Evolutionary conservation across 1,140 invertebrate genomes (phyloP), one percentile per base, ranked within the genome.

Genomic region (Adoxophyes honmai): DNA sequence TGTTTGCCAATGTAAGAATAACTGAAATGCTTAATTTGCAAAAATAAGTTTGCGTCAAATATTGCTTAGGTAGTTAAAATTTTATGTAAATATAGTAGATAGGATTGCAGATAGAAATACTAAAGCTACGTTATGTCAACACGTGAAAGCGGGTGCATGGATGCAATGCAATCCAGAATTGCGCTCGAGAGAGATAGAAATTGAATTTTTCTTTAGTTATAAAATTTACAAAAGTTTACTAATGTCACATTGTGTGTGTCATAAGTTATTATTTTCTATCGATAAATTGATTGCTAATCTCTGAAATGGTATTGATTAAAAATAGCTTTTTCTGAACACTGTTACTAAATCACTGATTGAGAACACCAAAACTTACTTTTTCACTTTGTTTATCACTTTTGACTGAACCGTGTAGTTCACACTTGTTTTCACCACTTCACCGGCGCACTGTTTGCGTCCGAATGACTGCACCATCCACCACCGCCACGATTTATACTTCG

Each of bases 401-500:
- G 14, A 64, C 8, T 10, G 11, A 48, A 48, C 14, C 15, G 2
- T 70, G 56, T 52, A 66, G 67, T 63, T 55, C 64, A 68, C 56
- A 73, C 71, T 53, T 68, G 42, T 48, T 66, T 69, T 72, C 68
- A 84, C 81, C 59, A 79, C 77, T 81, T 80, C 72, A 79, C 81
- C 59, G 79, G 66, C 70, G 79, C 86, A 78, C 67, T 76, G 85
- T 75, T 81, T 77, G 75, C 70, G 74, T 74, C 63, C 69, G 86
- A 86, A 88, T 86, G 83, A 75, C 77, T 80, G 72, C 76, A 70
- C 78, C 64, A 72, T 74, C 74, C 64, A 81, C 81, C 70, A 75
- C 76, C 62, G 59, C 83, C 52, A 65, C 73, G 75, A 78, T 88
- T 88, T 88, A 88, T 88, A 88, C 78, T 77, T 86, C 75, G 73